Conservation (phyloP, 2,888 invertebrate genomes). For the Corbicula japonica region DNA sequence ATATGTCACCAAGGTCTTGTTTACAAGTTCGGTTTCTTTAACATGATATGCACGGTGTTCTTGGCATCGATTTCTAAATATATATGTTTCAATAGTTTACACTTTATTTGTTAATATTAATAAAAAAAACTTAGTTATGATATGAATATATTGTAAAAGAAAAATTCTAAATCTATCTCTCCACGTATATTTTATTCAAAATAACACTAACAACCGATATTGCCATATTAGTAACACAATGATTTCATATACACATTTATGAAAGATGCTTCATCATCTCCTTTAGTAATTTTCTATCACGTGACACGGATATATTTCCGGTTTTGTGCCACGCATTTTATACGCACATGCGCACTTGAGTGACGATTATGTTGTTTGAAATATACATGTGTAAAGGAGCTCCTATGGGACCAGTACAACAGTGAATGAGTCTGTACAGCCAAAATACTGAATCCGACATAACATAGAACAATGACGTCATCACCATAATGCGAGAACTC, state of each 20-base stretch:
- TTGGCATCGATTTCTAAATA: too few species aligned
- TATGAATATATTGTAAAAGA: too few species aligned
- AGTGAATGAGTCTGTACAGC: conserved; percentile 44
- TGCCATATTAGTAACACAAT: conserved; percentile 31
- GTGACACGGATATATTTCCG: conserved; percentile 13
- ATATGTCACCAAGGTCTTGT: too few species aligned
- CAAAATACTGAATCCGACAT: conserved; percentile 37
- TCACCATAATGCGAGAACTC: not conserved
- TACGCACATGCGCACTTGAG: conserved; percentile 6
- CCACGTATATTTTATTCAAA: conserved; percentile 47
- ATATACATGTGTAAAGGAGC: conserved; percentile 19
- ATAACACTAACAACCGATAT: conserved; percentile 47
- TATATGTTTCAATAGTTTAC: too few species aligned
- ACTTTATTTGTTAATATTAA: too few species aligned
- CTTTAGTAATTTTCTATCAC: conserved; percentile 3
- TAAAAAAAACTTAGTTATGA: too few species aligned
- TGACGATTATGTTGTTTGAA: not conserved
- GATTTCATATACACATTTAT: conserved; percentile 20
- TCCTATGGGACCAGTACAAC: conserved; percentile 48
- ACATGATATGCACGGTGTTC: too few species aligned
- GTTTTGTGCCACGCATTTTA: conserved; percentile 14
- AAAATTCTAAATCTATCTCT: too few species aligned
- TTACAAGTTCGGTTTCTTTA: too few species aligned
- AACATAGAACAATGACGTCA: conserved; percentile 23
- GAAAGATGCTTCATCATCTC: conserved; percentile 10